Conservation (phyloP, 2,888 invertebrate species). For the Acleris literana region DNA sequence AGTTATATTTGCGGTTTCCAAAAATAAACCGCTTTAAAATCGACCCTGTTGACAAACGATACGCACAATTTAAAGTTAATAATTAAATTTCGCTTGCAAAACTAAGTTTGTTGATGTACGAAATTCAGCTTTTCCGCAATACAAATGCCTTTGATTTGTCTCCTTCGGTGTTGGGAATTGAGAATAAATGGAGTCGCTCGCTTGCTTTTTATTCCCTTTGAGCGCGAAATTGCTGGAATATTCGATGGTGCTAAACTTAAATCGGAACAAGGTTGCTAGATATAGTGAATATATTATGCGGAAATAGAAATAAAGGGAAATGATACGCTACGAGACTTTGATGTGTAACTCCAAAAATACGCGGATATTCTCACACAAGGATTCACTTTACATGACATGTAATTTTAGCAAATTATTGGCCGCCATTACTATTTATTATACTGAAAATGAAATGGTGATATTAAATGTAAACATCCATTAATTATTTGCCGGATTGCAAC, state of each 20-base stretch:
- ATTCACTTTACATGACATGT: no score
- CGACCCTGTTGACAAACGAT: constrained; percentile 11
- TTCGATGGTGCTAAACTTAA: constrained; percentile 3
- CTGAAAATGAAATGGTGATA: no score
- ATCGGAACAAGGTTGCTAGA: neutral
- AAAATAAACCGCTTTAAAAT: neutral
- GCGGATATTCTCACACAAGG: no score
- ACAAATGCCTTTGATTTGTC: constrained; percentile 67
- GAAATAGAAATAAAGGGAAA: neutral
- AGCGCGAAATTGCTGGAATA: neutral
- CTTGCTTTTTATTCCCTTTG: constrained; percentile 8
- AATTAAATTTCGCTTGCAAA: constrained; percentile 19
- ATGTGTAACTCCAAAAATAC: no score
- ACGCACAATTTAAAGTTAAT: constrained; percentile 5
- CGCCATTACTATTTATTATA: no score
- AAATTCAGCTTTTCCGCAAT: constrained; percentile 55
- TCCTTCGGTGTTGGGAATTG: constrained; percentile 44
- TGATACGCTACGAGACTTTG: neutral
- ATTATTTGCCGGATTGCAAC: no score
- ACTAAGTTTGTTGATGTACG: constrained; percentile 39
- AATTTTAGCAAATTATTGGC: no score
- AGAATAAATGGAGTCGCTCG: constrained; percentile 35
- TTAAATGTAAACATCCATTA: no score
- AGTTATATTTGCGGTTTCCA: constrained; percentile 1
- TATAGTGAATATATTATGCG: neutral